Evolutionary conservation across 2,113 vertebrate species (phyloP).

Genomic region (Pandion haliaetus): DNA sequence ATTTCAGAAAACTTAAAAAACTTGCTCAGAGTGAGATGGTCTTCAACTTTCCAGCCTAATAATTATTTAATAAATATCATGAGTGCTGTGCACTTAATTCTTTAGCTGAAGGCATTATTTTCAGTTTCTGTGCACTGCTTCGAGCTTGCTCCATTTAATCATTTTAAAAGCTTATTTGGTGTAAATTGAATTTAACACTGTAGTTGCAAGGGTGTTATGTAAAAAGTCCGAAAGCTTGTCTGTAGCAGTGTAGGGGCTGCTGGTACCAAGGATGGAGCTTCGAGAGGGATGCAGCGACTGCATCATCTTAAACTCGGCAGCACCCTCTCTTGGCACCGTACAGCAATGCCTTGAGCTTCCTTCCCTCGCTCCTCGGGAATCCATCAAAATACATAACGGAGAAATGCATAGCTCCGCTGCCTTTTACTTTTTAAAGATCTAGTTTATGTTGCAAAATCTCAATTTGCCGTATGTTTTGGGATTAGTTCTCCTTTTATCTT

Average conservation of each 20-base stretch:
- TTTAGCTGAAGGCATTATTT: slow-evolving; percentile 43
- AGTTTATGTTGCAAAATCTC: background rate
- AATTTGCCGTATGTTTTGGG: background rate
- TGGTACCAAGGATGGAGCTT: background rate
- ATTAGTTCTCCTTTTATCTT: background rate
- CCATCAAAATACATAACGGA: background rate
- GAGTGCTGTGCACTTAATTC: slow-evolving; percentile 51
- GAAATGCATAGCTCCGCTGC: background rate
- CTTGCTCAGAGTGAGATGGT: background rate
- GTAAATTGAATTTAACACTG: slow-evolving; percentile 43
- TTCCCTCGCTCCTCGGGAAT: background rate
- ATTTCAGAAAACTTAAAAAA: background rate
- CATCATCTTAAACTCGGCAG: slow-evolving; percentile 70
- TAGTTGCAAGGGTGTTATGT: slow-evolving; percentile 33
- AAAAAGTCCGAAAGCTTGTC: slow-evolving; percentile 26
- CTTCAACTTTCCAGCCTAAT: slow-evolving; percentile 50
- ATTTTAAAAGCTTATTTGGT: slow-evolving; percentile 52
- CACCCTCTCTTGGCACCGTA: slow-evolving; percentile 72
- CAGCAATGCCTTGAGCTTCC: background rate
- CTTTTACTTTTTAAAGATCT: background rate
- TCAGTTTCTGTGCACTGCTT: slow-evolving; percentile 26
- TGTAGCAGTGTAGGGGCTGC: background rate
- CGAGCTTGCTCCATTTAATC: slow-evolving; percentile 48
- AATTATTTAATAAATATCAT: slow-evolving; percentile 71
- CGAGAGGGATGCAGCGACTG: background rate